A percentile compares a stretch with the other conserved stretches of the same genome.
These are phyloP conservation scores for Nematostella vectensis DNA, from an alignment of 92 coral and sea anemone species.

Conservation along the genomic window DNA sequence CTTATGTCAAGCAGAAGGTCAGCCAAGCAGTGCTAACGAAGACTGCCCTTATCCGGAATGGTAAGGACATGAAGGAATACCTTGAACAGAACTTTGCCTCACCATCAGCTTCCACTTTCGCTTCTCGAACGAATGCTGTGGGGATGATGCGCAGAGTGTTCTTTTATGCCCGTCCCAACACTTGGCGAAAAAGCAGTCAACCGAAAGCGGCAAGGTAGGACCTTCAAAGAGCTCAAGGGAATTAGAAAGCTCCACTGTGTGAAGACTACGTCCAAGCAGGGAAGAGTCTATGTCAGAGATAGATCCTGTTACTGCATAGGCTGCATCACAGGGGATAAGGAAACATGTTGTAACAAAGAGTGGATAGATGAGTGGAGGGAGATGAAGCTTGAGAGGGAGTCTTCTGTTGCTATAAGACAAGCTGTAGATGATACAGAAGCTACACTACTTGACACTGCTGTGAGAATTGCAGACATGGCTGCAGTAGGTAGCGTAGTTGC, in stretches of 20 bases:
- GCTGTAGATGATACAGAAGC: slow-evolving; percentile 22
- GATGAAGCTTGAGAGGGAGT: slow-evolving; percentile 24
- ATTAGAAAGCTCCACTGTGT: slow-evolving; percentile 29
- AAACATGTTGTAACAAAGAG: slow-evolving; percentile 31
- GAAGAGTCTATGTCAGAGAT: slow-evolving; percentile 8
- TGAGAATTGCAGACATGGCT: slow-evolving; percentile 6
- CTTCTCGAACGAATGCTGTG: slow-evolving; percentile 21
- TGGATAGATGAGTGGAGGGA: slow-evolving; percentile 56
- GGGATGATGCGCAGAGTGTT: slow-evolving; percentile 25
- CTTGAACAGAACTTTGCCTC: slow-evolving; percentile 15
- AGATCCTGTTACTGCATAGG: slow-evolving; percentile 35
- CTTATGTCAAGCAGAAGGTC: slow-evolving; percentile 47
- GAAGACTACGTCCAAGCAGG: slow-evolving; percentile 20
- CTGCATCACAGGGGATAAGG: slow-evolving; percentile 32
- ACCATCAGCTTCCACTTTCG: slow-evolving; percentile 36
- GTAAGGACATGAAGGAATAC: slow-evolving; percentile 32
- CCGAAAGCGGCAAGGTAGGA: slow-evolving; percentile 23
- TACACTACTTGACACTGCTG: slow-evolving; percentile 30
- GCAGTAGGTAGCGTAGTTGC: slow-evolving; percentile 17
- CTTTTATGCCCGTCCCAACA: slow-evolving; percentile 32
- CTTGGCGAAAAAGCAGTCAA: slow-evolving; percentile 30
- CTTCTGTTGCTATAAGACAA: slow-evolving; percentile 36
- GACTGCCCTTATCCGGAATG: slow-evolving; percentile 30
- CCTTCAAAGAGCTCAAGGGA: slow-evolving; percentile 29
- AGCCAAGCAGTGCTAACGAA: slow-evolving; percentile 44